Percentiles rank a stretch among this genome's conserved stretches.
phyloP scores from a whole-genome alignment of 2,888 invertebrate species.

The Hanleya hanleyi region DNA sequence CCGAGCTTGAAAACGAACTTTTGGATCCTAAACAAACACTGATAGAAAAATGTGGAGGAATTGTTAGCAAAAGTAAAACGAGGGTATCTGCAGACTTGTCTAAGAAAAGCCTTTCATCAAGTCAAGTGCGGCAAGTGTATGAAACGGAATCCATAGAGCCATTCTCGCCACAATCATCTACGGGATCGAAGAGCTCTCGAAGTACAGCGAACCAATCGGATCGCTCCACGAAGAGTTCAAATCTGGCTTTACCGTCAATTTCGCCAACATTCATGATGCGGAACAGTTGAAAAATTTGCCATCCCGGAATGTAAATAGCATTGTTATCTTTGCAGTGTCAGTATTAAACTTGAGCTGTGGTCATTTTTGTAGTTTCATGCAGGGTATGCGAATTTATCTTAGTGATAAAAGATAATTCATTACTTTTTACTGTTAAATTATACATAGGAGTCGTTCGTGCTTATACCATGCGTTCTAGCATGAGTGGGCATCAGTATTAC shows the following conservation, averaged over 20 bases:
- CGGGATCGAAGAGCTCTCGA: background rate
- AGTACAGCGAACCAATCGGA: background rate
- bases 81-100: background rate
- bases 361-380: too few species aligned
- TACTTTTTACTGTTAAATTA: too few species aligned
- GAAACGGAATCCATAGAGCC: background rate
- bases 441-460: too few species aligned
- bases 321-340: too few species aligned
- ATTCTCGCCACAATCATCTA: background rate
- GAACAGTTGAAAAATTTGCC: too few species aligned
- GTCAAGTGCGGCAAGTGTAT: background rate
- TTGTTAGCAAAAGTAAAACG: background rate
- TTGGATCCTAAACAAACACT: background rate
- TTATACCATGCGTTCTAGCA: too few species aligned
- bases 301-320: too few species aligned
- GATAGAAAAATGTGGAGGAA: background rate
- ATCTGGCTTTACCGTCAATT: background rate
- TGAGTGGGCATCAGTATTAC: too few species aligned
- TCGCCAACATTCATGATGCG: constrained; percentile 4
- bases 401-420: too few species aligned
- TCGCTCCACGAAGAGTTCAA: background rate
- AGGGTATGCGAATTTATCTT: too few species aligned
- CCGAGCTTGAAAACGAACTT: background rate
- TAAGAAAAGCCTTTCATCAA: background rate
- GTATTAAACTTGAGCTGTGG: too few species aligned